Evolutionary conservation across 2,888 invertebrate genomes (phyloP).

Genomic region (Lobophora halterata): DNA sequence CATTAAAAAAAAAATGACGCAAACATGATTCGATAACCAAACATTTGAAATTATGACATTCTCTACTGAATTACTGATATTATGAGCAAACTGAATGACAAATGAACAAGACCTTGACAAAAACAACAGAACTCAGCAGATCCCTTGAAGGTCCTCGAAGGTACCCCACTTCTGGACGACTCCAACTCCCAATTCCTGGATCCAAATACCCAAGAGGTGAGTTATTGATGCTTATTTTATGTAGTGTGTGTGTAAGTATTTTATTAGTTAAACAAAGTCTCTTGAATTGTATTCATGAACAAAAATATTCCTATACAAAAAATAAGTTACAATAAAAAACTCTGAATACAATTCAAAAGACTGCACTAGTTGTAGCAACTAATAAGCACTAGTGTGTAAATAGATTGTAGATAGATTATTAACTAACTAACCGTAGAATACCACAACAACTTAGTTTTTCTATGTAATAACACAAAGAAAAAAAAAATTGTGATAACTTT

Average conservation of each 20-base stretch:
- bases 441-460: conserved; percentile 4
- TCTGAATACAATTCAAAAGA: conserved; percentile 26
- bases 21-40: no score
- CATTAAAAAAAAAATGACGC: no score
- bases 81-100: conserved; percentile 17
- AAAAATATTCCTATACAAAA: no score
- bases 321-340: not conserved
- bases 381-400: conserved; percentile 16
- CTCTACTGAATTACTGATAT: no score
- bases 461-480: not conserved
- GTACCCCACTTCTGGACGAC: conserved; percentile 48
- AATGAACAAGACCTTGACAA: conserved; percentile 37
- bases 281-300: conserved; percentile 24
- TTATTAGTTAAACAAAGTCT: conserved; percentile 1
- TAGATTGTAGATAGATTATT: conserved; percentile 10
- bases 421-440: conserved; percentile 33
- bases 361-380: conserved; percentile 8
- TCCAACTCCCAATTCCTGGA: conserved; percentile 60
- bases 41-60: no score
- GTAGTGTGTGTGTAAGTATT: conserved; percentile 30
- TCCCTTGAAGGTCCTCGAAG: conserved; percentile 53
- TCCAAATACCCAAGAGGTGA: conserved; percentile 63
- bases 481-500: not conserved
- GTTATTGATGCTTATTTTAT: conserved; percentile 44
- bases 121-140: conserved; percentile 32